A percentile compares a stretch with the other conserved stretches of the same genome.
These are phyloP conservation scores for Lasioglossum villosulum DNA, from an alignment of 2,888 invertebrate species.

Conservation along the genomic window DNA sequence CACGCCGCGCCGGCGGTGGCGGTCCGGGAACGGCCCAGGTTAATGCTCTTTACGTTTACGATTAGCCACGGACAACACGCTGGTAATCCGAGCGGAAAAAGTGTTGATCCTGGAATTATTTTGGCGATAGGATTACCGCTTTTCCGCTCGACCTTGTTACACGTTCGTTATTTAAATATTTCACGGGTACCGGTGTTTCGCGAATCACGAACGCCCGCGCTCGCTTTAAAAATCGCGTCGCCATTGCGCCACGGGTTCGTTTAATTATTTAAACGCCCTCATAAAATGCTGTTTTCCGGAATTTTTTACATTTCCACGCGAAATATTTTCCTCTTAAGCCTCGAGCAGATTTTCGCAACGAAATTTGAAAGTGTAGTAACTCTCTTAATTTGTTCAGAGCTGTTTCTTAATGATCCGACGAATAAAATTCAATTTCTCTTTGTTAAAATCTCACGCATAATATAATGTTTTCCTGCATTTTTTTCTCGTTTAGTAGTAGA, in stretches of 20 bases:
- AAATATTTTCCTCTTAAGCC: not conserved
- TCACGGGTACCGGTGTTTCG: not conserved
- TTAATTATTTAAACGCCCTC: not conserved
- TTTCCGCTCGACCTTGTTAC: not conserved
- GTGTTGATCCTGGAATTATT: constrained; percentile 10
- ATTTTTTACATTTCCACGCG: not conserved
- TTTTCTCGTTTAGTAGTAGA: no score
- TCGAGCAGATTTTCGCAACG: not conserved
- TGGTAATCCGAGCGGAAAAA: not conserved
- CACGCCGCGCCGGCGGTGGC: not conserved
- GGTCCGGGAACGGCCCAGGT: not conserved
- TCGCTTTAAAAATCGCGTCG: not conserved
- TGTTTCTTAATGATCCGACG: not conserved
- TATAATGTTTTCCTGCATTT: not conserved
- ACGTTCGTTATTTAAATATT: not conserved
- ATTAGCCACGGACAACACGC: not conserved
- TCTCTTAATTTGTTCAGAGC: not conserved
- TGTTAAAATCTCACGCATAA: not conserved
- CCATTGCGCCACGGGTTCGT: not conserved
- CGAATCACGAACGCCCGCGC: not conserved
- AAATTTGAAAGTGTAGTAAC: not conserved
- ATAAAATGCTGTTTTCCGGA: not conserved
- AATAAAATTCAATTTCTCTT: not conserved
- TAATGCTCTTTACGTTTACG: constrained; percentile 11
- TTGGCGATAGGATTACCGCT: not conserved